Percentiles rank a stretch among this genome's conserved stretches.
These are phyloP conservation scores for Typhlichthys subterraneus DNA, from an alignment of 2,797 vertebrate genomes.

Conservation along the genomic window DNA sequence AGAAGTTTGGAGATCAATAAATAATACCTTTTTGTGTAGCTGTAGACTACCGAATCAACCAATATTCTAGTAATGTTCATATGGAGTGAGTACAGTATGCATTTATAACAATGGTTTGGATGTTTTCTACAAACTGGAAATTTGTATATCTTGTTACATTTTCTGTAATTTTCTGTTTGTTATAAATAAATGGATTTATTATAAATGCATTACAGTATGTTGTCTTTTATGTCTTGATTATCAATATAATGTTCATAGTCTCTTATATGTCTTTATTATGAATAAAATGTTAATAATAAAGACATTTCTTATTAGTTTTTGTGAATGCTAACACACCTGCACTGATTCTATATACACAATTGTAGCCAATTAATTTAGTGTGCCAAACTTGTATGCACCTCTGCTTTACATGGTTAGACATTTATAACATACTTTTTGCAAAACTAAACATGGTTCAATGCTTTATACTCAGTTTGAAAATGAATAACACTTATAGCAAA, in stretches of 20 bases:
- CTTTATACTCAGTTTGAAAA: no score
- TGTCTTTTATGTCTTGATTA: neutral
- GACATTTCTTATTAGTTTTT: no score
- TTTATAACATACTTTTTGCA: no score
- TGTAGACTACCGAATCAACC: constrained; percentile 33
- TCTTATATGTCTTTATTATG: no score
- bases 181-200: constrained; percentile 78
- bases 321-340: no score
- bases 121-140: constrained; percentile 75
- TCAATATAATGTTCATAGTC: neutral
- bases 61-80: constrained; percentile 50
- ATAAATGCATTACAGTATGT: constrained; percentile 29
- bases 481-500: no score
- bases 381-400: no score
- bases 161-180: constrained; percentile 78
- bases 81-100: constrained; percentile 42
- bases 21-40: constrained; percentile 34
- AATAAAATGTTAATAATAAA: no score
- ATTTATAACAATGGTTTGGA: constrained; percentile 60
- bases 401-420: no score
- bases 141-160: constrained; percentile 70
- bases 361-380: no score
- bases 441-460: no score
- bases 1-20: constrained; percentile 23
- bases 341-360: no score